A percentile compares a stretch with the other conserved stretches of the same genome.
Evolutionary conservation across 2,888 invertebrate species (phyloP).

Genomic region (Hydriomena furcata): DNA sequence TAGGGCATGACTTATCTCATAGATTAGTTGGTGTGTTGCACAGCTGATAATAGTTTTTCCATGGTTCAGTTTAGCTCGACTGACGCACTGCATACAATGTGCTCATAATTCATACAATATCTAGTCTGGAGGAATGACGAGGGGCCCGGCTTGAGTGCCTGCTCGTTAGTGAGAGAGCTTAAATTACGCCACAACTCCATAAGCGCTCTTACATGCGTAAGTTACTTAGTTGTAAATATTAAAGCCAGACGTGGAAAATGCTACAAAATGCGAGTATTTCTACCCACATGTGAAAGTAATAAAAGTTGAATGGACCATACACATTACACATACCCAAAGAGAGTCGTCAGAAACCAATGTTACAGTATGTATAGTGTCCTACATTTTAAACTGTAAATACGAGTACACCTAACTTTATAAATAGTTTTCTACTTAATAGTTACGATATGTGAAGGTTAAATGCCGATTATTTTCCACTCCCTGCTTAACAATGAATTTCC

Average conservation of each 20-base stretch:
- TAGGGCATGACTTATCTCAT: no score
- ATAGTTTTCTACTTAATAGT: background rate
- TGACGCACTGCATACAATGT: constrained; percentile 59
- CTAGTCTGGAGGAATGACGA: constrained; percentile 59
- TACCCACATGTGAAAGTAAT: background rate
- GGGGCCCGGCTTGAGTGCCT: constrained; percentile 62
- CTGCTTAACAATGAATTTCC: constrained; percentile 28
- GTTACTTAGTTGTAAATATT: constrained; percentile 55
- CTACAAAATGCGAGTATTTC: constrained; percentile 35
- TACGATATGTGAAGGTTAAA: constrained; percentile 2
- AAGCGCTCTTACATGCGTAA: constrained; percentile 58
- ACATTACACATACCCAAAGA: background rate
- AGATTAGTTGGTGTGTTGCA: background rate
- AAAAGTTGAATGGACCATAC: background rate
- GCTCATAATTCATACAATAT: constrained; percentile 71
- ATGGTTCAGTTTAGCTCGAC: constrained; percentile 16
- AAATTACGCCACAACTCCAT: constrained; percentile 66
- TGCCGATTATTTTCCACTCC: constrained; percentile 24
- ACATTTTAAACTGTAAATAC: background rate
- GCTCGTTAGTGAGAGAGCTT: constrained; percentile 76
- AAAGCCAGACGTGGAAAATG: constrained; percentile 46
- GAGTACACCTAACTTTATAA: background rate
- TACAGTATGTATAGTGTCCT: background rate
- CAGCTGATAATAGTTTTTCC: constrained; percentile 6
- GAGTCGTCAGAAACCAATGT: no score